Conservation (phyloP, 2,113 vertebrate species). For the Oostethus manadensis region DNA sequence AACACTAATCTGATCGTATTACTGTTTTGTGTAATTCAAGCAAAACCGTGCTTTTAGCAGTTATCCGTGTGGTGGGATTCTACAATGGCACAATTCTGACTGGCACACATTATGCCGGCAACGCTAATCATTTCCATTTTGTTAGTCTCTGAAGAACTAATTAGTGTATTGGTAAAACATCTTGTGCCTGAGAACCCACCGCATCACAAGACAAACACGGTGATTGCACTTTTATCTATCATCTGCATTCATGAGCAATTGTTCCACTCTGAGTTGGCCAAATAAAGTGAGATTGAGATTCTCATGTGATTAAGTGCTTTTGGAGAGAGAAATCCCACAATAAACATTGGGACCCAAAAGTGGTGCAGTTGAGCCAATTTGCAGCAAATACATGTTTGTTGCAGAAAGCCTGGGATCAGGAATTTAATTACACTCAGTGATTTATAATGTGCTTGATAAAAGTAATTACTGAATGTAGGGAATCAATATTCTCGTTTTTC, state of each 20-base stretch:
- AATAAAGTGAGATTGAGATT: constrained; percentile 20
- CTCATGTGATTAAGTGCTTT: constrained; percentile 5
- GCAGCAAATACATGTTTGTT: constrained; percentile 1
- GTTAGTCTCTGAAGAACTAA: constrained; percentile 2
- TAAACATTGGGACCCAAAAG: constrained; percentile 9
- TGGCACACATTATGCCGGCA: background rate
- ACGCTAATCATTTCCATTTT: constrained; percentile 1
- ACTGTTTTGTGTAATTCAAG: background rate
- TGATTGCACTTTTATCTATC: constrained; percentile 6
- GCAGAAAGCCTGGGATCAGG: background rate
- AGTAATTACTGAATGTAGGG: background rate
- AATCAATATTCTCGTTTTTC: background rate
- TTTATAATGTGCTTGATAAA: background rate
- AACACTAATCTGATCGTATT: background rate
- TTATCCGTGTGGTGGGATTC: background rate
- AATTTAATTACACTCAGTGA: background rate
- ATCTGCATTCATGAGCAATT: constrained; percentile 15
- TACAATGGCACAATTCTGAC: background rate
- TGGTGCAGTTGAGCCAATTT: background rate
- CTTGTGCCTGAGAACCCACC: constrained; percentile 15
- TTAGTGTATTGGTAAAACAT: constrained; percentile 4
- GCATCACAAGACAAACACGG: constrained; percentile 20
- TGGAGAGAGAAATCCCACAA: constrained; percentile 4
- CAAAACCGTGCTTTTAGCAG: background rate
- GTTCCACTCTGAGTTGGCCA: constrained; percentile 14